Conservation (phyloP, 2,888 invertebrate genomes). For the Drosophila helvetica region DNA sequence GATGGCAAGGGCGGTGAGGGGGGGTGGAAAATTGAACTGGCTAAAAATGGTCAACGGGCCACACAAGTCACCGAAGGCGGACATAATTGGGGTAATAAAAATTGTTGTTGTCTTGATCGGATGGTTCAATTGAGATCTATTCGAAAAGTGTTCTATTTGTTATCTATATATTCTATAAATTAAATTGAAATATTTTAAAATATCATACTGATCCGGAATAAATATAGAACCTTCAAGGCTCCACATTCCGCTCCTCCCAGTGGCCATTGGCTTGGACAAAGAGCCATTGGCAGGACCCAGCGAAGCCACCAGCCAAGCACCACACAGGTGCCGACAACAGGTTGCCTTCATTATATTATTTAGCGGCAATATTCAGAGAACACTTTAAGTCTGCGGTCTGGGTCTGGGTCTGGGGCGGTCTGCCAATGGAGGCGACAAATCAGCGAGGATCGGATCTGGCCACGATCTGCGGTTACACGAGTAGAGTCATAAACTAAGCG, state of each 20-base stretch:
- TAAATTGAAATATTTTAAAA: too few relatives aligned
- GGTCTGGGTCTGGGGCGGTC: conserved; percentile 3
- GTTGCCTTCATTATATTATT: conserved; percentile 1
- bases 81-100: conserved; percentile 34
- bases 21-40: background rate
- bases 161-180: too few relatives aligned
- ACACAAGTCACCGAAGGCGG: conserved; percentile 9
- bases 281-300: background rate
- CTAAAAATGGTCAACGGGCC: conserved; percentile 9
- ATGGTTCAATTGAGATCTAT: conserved; percentile 22
- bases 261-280: background rate
- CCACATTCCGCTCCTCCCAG: background rate
- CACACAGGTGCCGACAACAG: background rate
- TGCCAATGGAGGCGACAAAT: conserved; percentile 63
- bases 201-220: too few relatives aligned
- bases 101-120: conserved; percentile 2
- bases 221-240: background rate
- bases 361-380: conserved; percentile 21
- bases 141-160: background rate
- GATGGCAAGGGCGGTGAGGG: background rate
- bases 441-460: conserved; percentile 56
- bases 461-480: conserved; percentile 43
- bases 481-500: conserved; percentile 59
- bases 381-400: conserved; percentile 23
- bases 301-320: background rate